phyloP scores from a whole-genome alignment of 2,888 invertebrate genomes.

The Odontocerum albicorne region DNA sequence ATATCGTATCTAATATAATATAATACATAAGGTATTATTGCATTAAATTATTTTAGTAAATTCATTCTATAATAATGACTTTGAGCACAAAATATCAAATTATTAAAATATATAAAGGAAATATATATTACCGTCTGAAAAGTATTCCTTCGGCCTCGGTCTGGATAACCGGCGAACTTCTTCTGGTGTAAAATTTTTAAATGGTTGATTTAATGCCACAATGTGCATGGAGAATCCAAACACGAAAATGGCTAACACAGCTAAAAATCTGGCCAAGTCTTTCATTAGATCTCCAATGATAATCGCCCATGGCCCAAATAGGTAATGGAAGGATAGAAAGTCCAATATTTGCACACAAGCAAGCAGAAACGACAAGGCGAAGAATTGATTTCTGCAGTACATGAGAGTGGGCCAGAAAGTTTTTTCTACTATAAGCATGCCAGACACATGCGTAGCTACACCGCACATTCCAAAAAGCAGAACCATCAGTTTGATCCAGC shows the following conservation, averaged over 20 bases:
- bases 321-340: constrained; percentile 97
- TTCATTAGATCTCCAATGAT: constrained; percentile 96
- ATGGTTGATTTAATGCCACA: constrained; percentile 94
- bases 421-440: constrained; percentile 67
- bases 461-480: constrained; percentile 87
- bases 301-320: constrained; percentile 99
- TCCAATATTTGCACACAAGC: constrained; percentile 97
- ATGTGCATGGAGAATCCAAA: constrained; percentile 98
- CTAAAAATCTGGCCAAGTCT: constrained; percentile 94
- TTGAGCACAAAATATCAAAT: not conserved
- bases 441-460: constrained; percentile 85
- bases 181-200: constrained; percentile 67
- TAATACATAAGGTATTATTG: constrained; percentile 26
- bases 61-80: constrained; percentile 7
- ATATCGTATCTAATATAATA: constrained; percentile 47
- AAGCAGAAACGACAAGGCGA: constrained; percentile 91
- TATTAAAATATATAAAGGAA: constrained; percentile 14
- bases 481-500: constrained; percentile 89
- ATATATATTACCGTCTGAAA: constrained; percentile 71
- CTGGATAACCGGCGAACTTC: constrained; percentile 63
- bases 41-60: constrained; percentile 13
- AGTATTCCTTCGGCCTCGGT: constrained; percentile 57
- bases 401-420: constrained; percentile 83
- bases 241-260: constrained; percentile 96
- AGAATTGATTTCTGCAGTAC: constrained; percentile 95